phyloP scores from a whole-genome alignment of 1,140 invertebrate species.

The Eupeodes corollae region DNA sequence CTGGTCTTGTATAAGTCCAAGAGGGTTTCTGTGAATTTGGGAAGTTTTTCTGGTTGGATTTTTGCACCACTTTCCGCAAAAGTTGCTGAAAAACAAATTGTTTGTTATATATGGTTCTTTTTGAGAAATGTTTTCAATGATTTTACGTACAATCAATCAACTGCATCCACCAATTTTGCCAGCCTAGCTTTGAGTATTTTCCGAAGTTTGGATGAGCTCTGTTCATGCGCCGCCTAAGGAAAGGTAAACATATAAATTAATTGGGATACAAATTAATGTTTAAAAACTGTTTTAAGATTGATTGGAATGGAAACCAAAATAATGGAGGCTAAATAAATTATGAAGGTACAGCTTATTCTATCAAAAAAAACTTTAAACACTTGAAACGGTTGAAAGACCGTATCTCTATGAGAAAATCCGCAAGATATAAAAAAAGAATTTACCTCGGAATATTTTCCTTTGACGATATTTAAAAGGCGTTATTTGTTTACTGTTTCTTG shows the following conservation, averaged over 20 bases:
- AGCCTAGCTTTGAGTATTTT: constrained; percentile 49
- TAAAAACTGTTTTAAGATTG: too few species aligned
- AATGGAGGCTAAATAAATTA: too few species aligned
- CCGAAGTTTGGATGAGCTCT: constrained; percentile 72
- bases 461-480: too few species aligned
- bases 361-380: too few species aligned
- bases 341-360: too few species aligned
- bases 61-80: constrained; percentile 30
- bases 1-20: constrained; percentile 54
- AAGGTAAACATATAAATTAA: background rate
- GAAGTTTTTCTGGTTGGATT: constrained; percentile 38
- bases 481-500: too few species aligned
- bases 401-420: too few species aligned
- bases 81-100: constrained; percentile 14
- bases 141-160: constrained; percentile 24
- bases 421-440: too few species aligned
- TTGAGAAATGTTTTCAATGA: background rate
- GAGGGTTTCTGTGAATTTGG: constrained; percentile 48
- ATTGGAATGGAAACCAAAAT: too few species aligned
- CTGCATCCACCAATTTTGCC: constrained; percentile 70
- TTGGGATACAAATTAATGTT: background rate
- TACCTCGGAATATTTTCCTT: too few species aligned
- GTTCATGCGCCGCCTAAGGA: constrained; percentile 42
- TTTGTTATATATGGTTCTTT: background rate
- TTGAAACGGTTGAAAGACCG: too few species aligned